These are phyloP conservation scores for Drosophila mayri DNA, from an alignment of 1,140 invertebrate species.

Conservation along the genomic window DNA sequence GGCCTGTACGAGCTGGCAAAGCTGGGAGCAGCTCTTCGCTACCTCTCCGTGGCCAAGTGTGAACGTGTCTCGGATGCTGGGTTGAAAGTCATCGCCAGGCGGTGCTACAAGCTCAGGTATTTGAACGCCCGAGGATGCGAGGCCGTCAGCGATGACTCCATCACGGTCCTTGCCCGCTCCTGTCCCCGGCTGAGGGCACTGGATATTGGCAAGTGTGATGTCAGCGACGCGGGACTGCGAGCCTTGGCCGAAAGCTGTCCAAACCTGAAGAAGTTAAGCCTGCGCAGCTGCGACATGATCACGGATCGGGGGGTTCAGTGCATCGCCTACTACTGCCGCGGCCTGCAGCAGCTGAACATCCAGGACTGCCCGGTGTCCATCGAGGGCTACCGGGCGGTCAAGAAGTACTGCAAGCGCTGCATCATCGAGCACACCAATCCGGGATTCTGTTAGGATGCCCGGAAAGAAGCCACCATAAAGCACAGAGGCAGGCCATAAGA, in stretches of 20 bases:
- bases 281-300: constrained; percentile 95
- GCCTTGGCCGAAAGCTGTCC: constrained; percentile 95
- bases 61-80: constrained; percentile 94
- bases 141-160: constrained; percentile 95
- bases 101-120: constrained; percentile 95
- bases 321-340: constrained; percentile 94
- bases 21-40: constrained; percentile 92
- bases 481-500: constrained; percentile 80
- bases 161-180: constrained; percentile 92
- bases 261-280: constrained; percentile 94
- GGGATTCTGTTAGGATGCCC: constrained; percentile 89
- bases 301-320: constrained; percentile 94
- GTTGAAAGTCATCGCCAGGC: constrained; percentile 93
- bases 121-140: constrained; percentile 96
- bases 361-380: constrained; percentile 95
- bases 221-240: constrained; percentile 94
- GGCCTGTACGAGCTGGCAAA: constrained; percentile 95
- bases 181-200: constrained; percentile 93
- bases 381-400: constrained; percentile 95
- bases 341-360: constrained; percentile 95
- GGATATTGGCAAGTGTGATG: constrained; percentile 96
- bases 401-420: constrained; percentile 95
- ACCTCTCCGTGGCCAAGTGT: constrained; percentile 95
- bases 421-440: constrained; percentile 98
- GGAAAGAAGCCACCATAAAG: constrained; percentile 42